Base-by-base conservation (phyloP, 2,797 vertebrate species). In the Toxotes lorentzi region DNA sequence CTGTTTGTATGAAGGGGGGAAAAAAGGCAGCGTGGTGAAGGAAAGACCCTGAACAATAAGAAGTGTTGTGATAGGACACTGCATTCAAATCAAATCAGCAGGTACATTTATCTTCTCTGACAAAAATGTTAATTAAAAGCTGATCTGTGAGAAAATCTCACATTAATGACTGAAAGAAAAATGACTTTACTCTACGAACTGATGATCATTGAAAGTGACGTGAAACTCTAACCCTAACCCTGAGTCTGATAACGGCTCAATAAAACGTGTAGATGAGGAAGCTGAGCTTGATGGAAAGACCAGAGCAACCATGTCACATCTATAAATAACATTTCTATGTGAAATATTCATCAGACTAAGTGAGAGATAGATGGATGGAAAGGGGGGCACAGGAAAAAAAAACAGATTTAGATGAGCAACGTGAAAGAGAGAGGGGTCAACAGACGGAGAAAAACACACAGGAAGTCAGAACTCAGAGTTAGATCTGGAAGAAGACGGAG, bases 291-390 rank as follows among this genome's bases (percentile, higher is more conserved):
- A 86, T 66, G 86, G 84, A 83, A 65, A 43, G 45, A 78, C 65
- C 70, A 1, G 5, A 30, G 73, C 64, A 77, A 59, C 13, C 21
- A 66, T 79, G 80, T 53, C 73, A 83, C 5, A 0, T 70, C 89
- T 87, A 89, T 83, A 85, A 85, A 90, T 91, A 90, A 87, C 21
- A 47, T 79, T 76, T 77, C 73, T 65, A 81, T 40, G 73, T 91
- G 69, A 92, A 92, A 91, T 92, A 91, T 92, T 89, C 69, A 92
- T 90, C 73, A 79, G 72, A 56, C 56, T 70, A 86, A 89, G 86
- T 77, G 65, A 86, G 71, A 43, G 73, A 68, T 62, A 1, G 70
- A 69, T 50, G 65, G 77, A 73, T 47, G 62, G 43, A 70, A 27
- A 47, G n/a, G 4, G 4, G 57, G 14, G 11, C 5, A 38, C 8